These are phyloP conservation scores for Callyntrura guangdongensis DNA, from an alignment of 2,888 invertebrate genomes.

Conservation along the genomic window DNA sequence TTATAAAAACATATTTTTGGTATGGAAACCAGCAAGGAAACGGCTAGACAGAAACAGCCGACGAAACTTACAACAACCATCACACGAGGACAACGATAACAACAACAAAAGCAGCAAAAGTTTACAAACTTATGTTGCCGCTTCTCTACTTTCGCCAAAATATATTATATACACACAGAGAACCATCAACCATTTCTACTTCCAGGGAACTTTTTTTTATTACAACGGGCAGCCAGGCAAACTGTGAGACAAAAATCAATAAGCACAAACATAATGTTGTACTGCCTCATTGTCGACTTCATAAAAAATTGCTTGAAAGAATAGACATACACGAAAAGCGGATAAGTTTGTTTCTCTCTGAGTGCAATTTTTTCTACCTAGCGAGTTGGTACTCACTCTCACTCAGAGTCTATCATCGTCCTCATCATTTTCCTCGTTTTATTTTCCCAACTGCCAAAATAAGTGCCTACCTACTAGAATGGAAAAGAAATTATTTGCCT, in stretches of 20 bases:
- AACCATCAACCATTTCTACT: not conserved
- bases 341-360: not conserved
- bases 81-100: not conserved
- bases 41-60: conserved; percentile 22
- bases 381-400: not conserved
- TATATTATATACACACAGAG: not conserved
- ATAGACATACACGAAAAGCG: not conserved
- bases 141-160: conserved; percentile 5
- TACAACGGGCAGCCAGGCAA: not conserved
- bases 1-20: not conserved
- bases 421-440: conserved; percentile 3
- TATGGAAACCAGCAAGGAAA: not conserved
- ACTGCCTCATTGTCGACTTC: not conserved
- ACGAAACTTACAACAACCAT: not conserved
- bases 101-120: conserved; percentile 20
- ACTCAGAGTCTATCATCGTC: not conserved
- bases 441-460: too few relatives aligned
- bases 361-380: not conserved
- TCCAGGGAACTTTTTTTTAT: conserved; percentile 16
- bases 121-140: conserved; percentile 25
- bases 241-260: conserved; percentile 64
- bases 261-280: conserved; percentile 9
- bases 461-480: too few relatives aligned
- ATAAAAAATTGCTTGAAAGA: not conserved
- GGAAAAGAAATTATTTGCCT: too few relatives aligned